These are phyloP conservation scores for Syndactyla subalaris DNA, from an alignment of 2,797 vertebrate genomes.

Conservation along the genomic window DNA sequence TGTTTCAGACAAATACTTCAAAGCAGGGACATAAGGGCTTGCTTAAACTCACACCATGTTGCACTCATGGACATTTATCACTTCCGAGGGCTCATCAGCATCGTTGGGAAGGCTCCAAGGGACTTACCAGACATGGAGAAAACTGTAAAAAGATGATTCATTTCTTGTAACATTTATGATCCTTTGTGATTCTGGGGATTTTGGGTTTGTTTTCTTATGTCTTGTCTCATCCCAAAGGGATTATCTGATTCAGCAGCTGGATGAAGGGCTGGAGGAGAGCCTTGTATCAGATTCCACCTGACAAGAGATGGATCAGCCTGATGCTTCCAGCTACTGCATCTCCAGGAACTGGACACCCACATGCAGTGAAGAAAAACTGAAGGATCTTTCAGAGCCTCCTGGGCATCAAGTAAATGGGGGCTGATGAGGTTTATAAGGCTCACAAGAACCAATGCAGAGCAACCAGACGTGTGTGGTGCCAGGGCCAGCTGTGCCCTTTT, in stretches of 20 bases:
- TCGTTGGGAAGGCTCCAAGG: neutral
- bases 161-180: neutral
- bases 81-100: neutral
- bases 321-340: neutral
- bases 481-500: rapidly evolving
- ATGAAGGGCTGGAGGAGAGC: conserved; percentile 66
- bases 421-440: neutral
- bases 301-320: conserved; percentile 12
- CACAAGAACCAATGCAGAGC: neutral
- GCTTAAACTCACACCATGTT: neutral
- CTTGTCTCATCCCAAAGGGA: conserved; percentile 28
- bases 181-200: neutral
- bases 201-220: neutral
- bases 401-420: neutral
- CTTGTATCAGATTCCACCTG: conserved; percentile 14
- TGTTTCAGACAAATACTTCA: neutral
- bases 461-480: rapidly evolving
- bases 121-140: neutral
- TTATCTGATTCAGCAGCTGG: conserved; percentile 54
- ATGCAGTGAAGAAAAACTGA: neutral
- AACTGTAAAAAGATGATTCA: neutral
- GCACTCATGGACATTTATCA: rapidly evolving
- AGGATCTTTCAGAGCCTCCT: neutral
- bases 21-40: neutral
- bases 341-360: neutral